Evolutionary conservation across 2,113 vertebrate genomes (phyloP), one percentile per base, ranked within the genome.

Genomic region (Ellobius talpinus): DNA sequence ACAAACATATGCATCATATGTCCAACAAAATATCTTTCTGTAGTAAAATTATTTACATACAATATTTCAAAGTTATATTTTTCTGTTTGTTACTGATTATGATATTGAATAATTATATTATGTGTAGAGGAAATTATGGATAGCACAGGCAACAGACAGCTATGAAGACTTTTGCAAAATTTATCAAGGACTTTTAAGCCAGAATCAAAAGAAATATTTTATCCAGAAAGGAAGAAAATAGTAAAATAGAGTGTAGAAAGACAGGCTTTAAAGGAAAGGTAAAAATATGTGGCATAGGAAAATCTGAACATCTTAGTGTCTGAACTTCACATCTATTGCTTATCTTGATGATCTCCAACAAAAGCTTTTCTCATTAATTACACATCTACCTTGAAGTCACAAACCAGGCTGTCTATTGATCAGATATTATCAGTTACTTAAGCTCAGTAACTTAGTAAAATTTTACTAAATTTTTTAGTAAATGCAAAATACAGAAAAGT

Each of bases 311-410:
- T 7, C 11, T 0, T 5, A 8, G 3, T 70, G 13, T 36, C 66
- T n/a, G 3, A 1, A 23, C 9, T 81, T 74, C 39, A 52, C 2
- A 65, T 21, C 3, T 2, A 4, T 29, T 61, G 45, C 63, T 61
- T n/a, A 24, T 39, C 39, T 88, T 45, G 65, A 52, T 16, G 29
- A 78, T 52, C 33, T 24, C 23, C 66, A 1, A 50, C 76, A 47
- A 42, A 90, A 82, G 4, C 84, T 63, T 55, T 79, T 58, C 55
- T 89, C 58, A 47, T 79, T 91, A 93, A 89, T 96, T 61, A 66
- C 52, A 89, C 13, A 79, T 89, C 42, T 42, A 42, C 42, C 33
- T 63, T 10, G 12, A 26, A 95, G 11, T 52, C 36, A 90, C 66
- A 82, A 82, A 66, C 21, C 39, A 89, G 36, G 74, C 3, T 45